A percentile compares a stretch with the other conserved stretches of the same genome.
These are phyloP conservation scores for Archocentrus centrarchus DNA, from an alignment of 2,113 vertebrate species.

Conservation along the genomic window DNA sequence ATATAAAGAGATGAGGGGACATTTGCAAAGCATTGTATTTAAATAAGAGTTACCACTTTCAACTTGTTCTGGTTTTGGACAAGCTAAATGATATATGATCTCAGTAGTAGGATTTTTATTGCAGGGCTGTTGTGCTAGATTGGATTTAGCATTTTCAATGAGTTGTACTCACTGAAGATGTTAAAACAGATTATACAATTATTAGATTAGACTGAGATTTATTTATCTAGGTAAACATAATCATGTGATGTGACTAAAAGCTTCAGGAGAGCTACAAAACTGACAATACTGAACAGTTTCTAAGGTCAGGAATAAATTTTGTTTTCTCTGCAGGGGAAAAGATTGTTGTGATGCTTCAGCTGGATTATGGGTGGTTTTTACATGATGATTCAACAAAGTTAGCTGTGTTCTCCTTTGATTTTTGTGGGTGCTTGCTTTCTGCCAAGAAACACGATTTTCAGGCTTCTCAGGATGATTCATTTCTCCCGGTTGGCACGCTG, in stretches of 20 bases:
- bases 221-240: neutral
- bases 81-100: neutral
- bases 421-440: neutral
- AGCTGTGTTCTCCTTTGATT: conserved; percentile 3
- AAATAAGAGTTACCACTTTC: neutral
- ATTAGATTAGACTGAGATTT: neutral
- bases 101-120: neutral
- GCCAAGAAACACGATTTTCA: conserved; percentile 34
- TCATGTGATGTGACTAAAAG: neutral
- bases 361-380: neutral
- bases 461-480: conserved; percentile 32
- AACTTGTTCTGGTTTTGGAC: too few species aligned
- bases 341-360: neutral
- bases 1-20: neutral
- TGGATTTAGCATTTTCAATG: neutral
- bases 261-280: neutral
- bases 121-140: neutral
- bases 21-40: neutral
- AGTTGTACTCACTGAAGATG: too few species aligned
- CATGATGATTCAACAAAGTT: conserved; percentile 18
- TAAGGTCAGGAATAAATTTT: neutral
- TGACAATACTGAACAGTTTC: neutral
- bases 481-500: neutral
- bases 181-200: neutral
- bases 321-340: neutral